Base-by-base conservation (phyloP, 2,888 invertebrate genomes). In the Hydraecia micacea region DNA sequence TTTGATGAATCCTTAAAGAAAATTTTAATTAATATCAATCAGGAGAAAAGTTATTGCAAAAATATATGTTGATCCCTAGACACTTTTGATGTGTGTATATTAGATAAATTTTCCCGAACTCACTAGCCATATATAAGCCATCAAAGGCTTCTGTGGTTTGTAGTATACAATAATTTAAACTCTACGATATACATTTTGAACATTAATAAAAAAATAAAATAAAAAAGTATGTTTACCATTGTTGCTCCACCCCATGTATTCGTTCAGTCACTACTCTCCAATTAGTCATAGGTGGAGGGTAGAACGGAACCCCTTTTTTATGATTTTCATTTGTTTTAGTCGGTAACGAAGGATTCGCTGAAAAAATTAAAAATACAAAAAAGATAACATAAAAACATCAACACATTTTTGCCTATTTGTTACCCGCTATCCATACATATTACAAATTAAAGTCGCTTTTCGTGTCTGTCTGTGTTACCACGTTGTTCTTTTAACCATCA, bases 271-370 rank as follows among this genome's bases (percentile, higher is more conserved):
- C 62, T 67, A 63, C 77, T 49, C 55, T 76, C 71, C 81, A 81
- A 81, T 68, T 76, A 83, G 83, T 62, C 25, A 63, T 46, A 42
- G 46, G 21, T 58, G 58, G 49, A 83, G 68, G 62, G 62, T 39
- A 49, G 46, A 18, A 25, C 11, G 15, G 15, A 15, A 55, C 6
- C 58, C 42, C n/a, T 21, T 52, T 66, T 42, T 11, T n/a, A 9
- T 25, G 15, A 65, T 73, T 77, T 69, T 77, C 21, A 69, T 60
- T 60, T 73, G 58, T 72, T 69, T 25, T n/a, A 58, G 18, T 39
- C 62, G 39, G 49, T 62, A 60, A 46, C 67, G 39, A 58, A 67
- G 21, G 55, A 7, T 49, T 42, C 13, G 7, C 39, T 32, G 39
- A 55, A 79, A 46, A 58, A 58, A 18, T 11, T 18, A 9, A 21